Percentiles rank a stretch among this genome's conserved stretches.
These are phyloP conservation scores for Microplitis manilae DNA, from an alignment of 2,888 invertebrate species.

Conservation along the genomic window DNA sequence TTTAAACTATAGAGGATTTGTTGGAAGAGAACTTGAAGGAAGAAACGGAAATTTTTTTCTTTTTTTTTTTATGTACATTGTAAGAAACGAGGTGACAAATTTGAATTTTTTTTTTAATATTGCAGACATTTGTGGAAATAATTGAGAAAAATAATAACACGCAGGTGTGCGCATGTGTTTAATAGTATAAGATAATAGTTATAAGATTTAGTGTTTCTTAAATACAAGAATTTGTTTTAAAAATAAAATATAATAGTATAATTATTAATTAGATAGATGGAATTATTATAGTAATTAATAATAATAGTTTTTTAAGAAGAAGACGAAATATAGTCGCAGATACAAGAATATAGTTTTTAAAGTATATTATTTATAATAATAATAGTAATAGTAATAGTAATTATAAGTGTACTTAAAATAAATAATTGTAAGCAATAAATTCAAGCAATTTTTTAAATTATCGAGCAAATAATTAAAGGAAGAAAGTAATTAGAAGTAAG, in stretches of 20 bases:
- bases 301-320: conserved; percentile 39
- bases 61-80: conserved; percentile 30
- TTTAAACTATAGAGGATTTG: too few relatives aligned
- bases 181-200: conserved; percentile 27
- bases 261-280: conserved; percentile 38
- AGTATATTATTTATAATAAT: conserved; percentile 46
- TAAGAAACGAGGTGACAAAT: conserved; percentile 35
- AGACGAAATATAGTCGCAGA: conserved; percentile 52
- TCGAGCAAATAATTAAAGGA: background rate
- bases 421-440: background rate
- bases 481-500: too few relatives aligned
- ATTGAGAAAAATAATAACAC: too few relatives aligned
- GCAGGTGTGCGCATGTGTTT: too few relatives aligned
- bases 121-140: too few relatives aligned
- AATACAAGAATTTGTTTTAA: conserved; percentile 34
- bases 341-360: conserved; percentile 42
- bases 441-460: background rate
- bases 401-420: background rate
- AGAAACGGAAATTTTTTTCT: conserved; percentile 8
- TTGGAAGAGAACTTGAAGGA: too few relatives aligned
- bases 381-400: background rate
- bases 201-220: conserved; percentile 48
- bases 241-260: conserved; percentile 35
- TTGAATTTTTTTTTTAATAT: too few relatives aligned
- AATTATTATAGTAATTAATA: conserved; percentile 30